phyloP scores from a whole-genome alignment of 2,797 vertebrate species.

The Spondyliosoma cantharus region DNA sequence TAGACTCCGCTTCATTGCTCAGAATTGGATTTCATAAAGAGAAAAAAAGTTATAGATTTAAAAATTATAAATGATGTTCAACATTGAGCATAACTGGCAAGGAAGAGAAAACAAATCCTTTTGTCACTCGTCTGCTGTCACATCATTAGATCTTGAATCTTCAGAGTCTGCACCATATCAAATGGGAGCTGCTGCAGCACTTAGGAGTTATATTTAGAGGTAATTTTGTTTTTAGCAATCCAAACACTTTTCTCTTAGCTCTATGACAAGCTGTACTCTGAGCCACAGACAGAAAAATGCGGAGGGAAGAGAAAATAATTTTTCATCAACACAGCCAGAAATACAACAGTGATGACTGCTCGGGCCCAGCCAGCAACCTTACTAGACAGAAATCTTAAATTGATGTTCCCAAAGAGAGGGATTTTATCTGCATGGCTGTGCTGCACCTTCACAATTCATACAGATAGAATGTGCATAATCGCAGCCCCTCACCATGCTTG shows the following conservation, averaged over 20 bases:
- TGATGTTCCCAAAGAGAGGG: conserved; percentile 61
- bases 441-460: conserved; percentile 69
- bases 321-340: conserved; percentile 66
- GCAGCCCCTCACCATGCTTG: conserved; percentile 63
- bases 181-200: conserved; percentile 45
- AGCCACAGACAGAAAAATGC: conserved; percentile 40
- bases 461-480: conserved; percentile 73
- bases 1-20: background rate
- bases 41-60: too few species aligned
- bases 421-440: conserved; percentile 67
- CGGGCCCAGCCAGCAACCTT: conserved; percentile 48
- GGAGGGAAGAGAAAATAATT: conserved; percentile 49
- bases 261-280: conserved; percentile 43
- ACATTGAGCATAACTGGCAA: background rate
- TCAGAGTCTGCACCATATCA: conserved; percentile 29
- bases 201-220: conserved; percentile 56
- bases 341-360: conserved; percentile 47
- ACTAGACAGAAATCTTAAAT: conserved; percentile 67
- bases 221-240: conserved; percentile 61
- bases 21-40: conserved; percentile 5
- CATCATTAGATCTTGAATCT: conserved; percentile 30
- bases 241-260: conserved; percentile 56
- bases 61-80: conserved; percentile 6
- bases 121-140: conserved; percentile 33
- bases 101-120: background rate